These are phyloP conservation scores for Bombus difficillimus DNA, from an alignment of 1,140 invertebrate genomes.

Conservation along the genomic window DNA sequence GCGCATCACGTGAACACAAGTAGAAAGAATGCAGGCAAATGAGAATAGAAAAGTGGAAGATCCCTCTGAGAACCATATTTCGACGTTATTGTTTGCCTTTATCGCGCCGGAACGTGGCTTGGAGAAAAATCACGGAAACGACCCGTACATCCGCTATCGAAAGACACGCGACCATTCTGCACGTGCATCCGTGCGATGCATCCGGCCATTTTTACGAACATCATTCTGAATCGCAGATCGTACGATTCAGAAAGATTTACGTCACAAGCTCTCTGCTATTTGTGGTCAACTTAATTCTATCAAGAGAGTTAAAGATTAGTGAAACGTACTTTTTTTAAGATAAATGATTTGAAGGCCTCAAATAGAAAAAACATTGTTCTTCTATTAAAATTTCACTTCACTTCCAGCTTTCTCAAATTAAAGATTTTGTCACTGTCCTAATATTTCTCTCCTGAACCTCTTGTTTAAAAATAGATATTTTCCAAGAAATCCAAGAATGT, in stretches of 20 bases:
- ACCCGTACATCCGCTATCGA: constrained; percentile 34
- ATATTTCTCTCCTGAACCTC: too few relatives aligned
- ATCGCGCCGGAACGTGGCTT: constrained; percentile 39
- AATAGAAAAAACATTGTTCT: too few relatives aligned
- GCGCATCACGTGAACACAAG: constrained; percentile 11
- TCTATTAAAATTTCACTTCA: too few relatives aligned
- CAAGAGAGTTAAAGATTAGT: too few relatives aligned
- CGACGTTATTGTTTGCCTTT: constrained; percentile 51
- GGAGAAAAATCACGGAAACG: constrained; percentile 54
- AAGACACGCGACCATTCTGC: constrained; percentile 3
- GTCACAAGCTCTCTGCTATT: too few relatives aligned
- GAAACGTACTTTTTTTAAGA: too few relatives aligned
- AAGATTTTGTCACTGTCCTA: too few relatives aligned
- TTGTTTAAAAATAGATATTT: too few relatives aligned
- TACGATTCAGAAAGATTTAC: constrained; percentile 1
- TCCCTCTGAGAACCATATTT: constrained; percentile 50
- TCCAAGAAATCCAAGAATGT: too few relatives aligned
- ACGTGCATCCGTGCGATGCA: constrained; percentile 27
- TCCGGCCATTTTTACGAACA: constrained; percentile 35
- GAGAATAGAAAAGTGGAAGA: neutral
- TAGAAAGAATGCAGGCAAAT: constrained; percentile 33
- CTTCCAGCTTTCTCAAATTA: too few relatives aligned
- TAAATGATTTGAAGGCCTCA: too few relatives aligned
- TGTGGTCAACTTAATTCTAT: too few relatives aligned
- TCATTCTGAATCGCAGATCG: neutral